phyloP scores from a whole-genome alignment of 2,888 invertebrate genomes.

The Platycheirus rosarum region DNA sequence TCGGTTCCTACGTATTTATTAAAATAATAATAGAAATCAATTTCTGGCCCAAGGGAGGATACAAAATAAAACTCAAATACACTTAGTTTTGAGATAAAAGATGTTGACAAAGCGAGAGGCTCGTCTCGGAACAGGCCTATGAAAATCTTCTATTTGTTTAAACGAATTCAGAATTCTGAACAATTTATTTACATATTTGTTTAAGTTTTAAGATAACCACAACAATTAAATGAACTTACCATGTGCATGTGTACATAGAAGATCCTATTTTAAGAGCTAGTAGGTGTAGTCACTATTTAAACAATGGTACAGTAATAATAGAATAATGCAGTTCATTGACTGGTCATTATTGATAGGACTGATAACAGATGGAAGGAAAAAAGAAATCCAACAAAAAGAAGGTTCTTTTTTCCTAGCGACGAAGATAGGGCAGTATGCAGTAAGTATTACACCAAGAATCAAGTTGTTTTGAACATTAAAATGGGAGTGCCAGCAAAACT shows the following conservation, averaged over 20 bases:
- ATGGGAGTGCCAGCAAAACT: too few species aligned
- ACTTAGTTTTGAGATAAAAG: constrained; percentile 15
- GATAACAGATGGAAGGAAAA: not conserved
- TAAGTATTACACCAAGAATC: too few species aligned
- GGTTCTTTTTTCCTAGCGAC: not conserved
- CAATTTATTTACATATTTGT: constrained; percentile 15
- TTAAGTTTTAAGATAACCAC: constrained; percentile 34
- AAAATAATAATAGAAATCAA: too few species aligned
- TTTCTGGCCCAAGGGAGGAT: constrained; percentile 15
- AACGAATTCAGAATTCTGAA: constrained; percentile 8
- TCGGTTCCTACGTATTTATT: too few species aligned
- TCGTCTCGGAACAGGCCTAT: constrained; percentile 48
- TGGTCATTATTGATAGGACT: constrained; percentile 1
- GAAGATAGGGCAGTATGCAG: not conserved
- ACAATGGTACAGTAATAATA: constrained; percentile 7
- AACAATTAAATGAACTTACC: constrained; percentile 2
- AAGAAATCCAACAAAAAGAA: not conserved
- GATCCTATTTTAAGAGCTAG: constrained; percentile 11
- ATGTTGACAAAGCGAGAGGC: constrained; percentile 50
- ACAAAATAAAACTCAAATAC: constrained; percentile 17
- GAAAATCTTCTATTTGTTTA: not conserved
- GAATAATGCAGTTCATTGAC: constrained; percentile 34
- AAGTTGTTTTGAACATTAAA: too few species aligned
- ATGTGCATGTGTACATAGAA: not conserved
- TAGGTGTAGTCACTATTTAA: not conserved